A percentile compares a stretch with the other conserved stretches of the same genome.
Conservation (phyloP, 2,113 vertebrate genomes). For the Holacanthus passer region DNA sequence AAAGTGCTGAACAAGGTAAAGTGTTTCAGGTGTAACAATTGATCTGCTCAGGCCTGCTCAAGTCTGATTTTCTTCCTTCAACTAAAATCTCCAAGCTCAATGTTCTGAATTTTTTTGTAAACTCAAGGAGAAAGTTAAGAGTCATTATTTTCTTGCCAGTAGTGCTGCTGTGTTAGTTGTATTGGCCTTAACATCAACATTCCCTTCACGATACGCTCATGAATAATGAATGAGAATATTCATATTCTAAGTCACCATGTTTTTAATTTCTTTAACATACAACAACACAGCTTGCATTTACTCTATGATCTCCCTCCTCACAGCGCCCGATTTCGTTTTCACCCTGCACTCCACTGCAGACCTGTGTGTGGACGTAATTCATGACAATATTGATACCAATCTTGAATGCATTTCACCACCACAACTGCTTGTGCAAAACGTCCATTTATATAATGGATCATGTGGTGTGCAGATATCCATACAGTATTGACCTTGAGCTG, state of each 20-base stretch:
- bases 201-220: slow-evolving; percentile 17
- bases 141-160: not conserved
- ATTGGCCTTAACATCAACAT: slow-evolving; percentile 15
- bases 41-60: not conserved
- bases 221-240: slow-evolving; percentile 50
- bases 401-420: slow-evolving; percentile 28
- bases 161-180: not conserved
- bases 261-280: slow-evolving; percentile 30
- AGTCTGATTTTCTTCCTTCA: not conserved
- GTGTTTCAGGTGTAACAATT: not conserved
- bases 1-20: not conserved
- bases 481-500: slow-evolving; percentile 35
- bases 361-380: slow-evolving; percentile 22
- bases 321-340: slow-evolving; percentile 29
- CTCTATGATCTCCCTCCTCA: slow-evolving; percentile 1
- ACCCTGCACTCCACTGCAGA: slow-evolving; percentile 1
- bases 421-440: slow-evolving; percentile 33
- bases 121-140: not conserved
- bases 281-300: slow-evolving; percentile 43
- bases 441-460: slow-evolving; percentile 41
- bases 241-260: slow-evolving; percentile 29
- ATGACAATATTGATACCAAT: slow-evolving; percentile 38
- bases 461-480: slow-evolving; percentile 16
- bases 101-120: not conserved
- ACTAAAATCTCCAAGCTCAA: slow-evolving; percentile 1